Base-by-base conservation (phyloP, 2,797 vertebrate genomes). In the Danio albolineatus region DNA sequence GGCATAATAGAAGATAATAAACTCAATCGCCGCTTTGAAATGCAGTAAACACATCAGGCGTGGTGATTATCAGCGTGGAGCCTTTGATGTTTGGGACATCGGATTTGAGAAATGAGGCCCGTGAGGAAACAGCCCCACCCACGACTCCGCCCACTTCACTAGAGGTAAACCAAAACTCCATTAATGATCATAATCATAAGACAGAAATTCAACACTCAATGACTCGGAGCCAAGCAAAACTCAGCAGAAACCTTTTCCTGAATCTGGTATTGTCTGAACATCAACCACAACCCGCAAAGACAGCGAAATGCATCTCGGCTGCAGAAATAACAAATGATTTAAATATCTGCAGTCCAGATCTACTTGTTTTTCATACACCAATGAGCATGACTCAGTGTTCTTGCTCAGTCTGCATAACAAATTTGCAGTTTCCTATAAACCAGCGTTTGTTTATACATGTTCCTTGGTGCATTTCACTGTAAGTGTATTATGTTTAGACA, bases 81-180 rank as follows among this genome's bases (percentile, higher is more conserved):
- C 89, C 91, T 91, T 92, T 92, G 91, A 93, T 92, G 90, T 81
- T 91, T 4, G 10, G 89, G 89, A 91, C 91, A 91, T 91, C 88
- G 90, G 90, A 90, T 90, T 90, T 62, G 86, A 90, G 89, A 88
- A 92, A 90, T 88, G 90, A 89, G 90, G 90, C 90, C 90, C 91
- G 85, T 84, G 91, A 91, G 92, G 91, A 93, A 91, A 90, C 90
- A 87, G 83, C 88, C 80, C 89, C 89, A 78, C 88, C 88, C 86
- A 91, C 92, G 87, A 88, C 85, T 83, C 90, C 90, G 82, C 91
- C 91, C 85, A 93, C 92, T 90, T 85, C 83, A 84, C 88, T 87
- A 87, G 86, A 91, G 89, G 91, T 5, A 93, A 91, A 91, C 90
- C 90, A 91, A 91, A 90, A 91, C 88, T 92, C 91, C 89, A 92